Evolutionary conservation across 2,113 vertebrate species (phyloP), one percentile per base, ranked within the genome.

Genomic region (Anser cygnoides): DNA sequence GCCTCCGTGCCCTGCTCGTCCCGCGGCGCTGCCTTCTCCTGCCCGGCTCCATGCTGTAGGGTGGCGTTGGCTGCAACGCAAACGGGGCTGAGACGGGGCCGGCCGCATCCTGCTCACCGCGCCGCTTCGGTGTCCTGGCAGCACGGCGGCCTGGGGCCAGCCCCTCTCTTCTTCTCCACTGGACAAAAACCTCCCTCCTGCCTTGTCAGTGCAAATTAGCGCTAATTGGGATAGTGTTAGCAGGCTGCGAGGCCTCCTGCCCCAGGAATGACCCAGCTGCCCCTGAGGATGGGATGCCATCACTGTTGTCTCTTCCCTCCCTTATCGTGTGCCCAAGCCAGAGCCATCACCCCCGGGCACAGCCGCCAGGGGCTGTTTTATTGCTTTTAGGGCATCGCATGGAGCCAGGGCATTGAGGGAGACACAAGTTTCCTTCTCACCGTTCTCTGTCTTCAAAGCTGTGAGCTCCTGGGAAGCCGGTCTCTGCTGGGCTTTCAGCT

Each of bases 391-490:
- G n/a, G 14, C 31, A 31, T 17, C 72, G 54, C 28, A 43, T 26
- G n/a, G 58, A 39, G 46, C n/a, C 79, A 71, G n/a, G 31, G 50
- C 25, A 33, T 4, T 0, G 2, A 1, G 6, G 11, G 20, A 68
- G 77, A 52, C 9, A 74, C 3, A 1, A 1, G 1, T 41, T 61
- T 73, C 74, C 88, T 82, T 21, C 98, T 98, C 85, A 98, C 98
- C 97, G 4, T 97, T 91, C 55, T 97, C 92, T 72, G 59, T 82
- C 76, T 84, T 96, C 88, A 98, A 50, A 61, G 90, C 75, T 0
- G 78, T 85, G 68, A 97, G 89, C 89, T 98, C 98, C 89, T 93
- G 96, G 49, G 91, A 78, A 54, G 81, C 79, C 0, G 49, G 33
- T 59, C 70, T 71, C 19, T 28, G 72, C 74, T 97, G 95, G 86